Evolutionary conservation across 2,113 vertebrate genomes (phyloP), one percentile per base, ranked within the genome.

Genomic region (Hoplias malabaricus): DNA sequence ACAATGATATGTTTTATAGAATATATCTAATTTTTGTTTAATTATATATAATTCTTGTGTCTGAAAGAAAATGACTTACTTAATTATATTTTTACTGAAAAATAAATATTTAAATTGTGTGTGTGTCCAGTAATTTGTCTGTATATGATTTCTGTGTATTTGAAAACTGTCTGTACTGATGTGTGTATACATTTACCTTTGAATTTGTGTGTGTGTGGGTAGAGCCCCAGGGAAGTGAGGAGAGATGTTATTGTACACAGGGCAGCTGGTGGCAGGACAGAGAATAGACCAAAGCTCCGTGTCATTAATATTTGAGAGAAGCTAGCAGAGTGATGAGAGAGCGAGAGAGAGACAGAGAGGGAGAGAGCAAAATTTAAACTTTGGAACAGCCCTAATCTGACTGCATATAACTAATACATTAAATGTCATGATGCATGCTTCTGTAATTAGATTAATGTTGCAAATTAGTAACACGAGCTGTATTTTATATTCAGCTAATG

Each of bases 231-330:
- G 54, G 46, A 59, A 10, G 46, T 66, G 73, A 74, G 27, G 79
- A 77, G 59, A 73, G 57, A 71, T 46, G n/a, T 53, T 73, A 62
- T 79, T 87, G 83, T 85, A 25, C 43, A 25, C 80, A 78, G 80
- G 79, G 75, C 38, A 80, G 75, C 83, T 42, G 86, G 87, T 90
- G 88, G 87, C 90, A 87, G 84, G 77, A 88, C 63, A 80, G 23
- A 67, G 73, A 73, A 71, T 63, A 82, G 43, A 42, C 75, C 77
- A 70, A 73, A 77, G 65, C 73, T 50, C 59, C n/a, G 77, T 21
- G 76, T 80, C 12, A 84, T 94, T 85, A 93, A 94, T 93, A 89
- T 93, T 93, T 93, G 77, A 31, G 69, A 23, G 16, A 33, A 48
- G 46, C 3, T 42, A 14, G 67, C 34, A 68, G 5, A 67, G 34